phyloP scores from a whole-genome alignment of 37 sponge, comb jelly and placozoan genomes.

The Halisarca cf. caerulea region DNA sequence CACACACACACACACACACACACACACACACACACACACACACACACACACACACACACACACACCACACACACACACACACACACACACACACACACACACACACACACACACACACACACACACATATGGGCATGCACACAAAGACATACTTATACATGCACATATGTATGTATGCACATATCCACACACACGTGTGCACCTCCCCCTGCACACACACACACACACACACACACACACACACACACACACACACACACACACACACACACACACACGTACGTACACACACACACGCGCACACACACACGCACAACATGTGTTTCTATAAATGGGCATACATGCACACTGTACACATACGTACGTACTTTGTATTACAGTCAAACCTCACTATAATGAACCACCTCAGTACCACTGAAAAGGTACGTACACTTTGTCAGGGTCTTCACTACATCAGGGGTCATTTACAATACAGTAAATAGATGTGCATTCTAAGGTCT shows the following conservation, averaged over 20 bases:
- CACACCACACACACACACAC: no score
- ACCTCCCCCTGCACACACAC: slow-evolving; percentile 18
- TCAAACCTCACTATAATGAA: no score
- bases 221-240: slow-evolving; percentile 43
- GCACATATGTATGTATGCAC: neutral
- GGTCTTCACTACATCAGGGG: no score
- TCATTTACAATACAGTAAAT: no score
- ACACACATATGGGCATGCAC: neutral
- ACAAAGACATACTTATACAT: slow-evolving; percentile 14
- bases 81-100: slow-evolving; percentile 23
- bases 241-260: slow-evolving; percentile 45
- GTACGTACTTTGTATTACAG: neutral
- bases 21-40: no score
- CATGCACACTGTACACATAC: neutral
- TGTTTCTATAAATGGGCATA: neutral
- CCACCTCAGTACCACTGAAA: no score
- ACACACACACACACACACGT: slow-evolving; percentile 41
- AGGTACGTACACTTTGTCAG: no score
- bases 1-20: no score
- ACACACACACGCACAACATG: neutral
- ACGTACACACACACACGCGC: slow-evolving; percentile 21
- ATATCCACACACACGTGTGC: neutral
- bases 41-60: no score
- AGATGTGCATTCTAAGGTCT: no score
- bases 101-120: slow-evolving; percentile 1